Evolutionary conservation across 2,888 invertebrate genomes (phyloP).

Genomic region (Stenodera caucasica): DNA sequence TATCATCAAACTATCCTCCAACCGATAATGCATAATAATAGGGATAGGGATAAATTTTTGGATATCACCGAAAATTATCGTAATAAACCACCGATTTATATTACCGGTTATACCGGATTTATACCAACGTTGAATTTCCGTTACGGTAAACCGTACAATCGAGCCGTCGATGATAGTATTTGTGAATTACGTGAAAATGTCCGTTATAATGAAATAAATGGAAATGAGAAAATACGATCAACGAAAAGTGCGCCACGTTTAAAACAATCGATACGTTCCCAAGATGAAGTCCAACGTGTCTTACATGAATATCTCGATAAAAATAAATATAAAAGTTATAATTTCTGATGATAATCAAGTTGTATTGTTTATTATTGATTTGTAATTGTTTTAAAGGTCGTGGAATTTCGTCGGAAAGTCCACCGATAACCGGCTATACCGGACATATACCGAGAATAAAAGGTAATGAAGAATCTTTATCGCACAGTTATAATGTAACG

Average conservation of each 20-base stretch:
- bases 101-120: slow-evolving; percentile 71
- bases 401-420: slow-evolving; percentile 66
- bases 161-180: slow-evolving; percentile 64
- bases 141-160: slow-evolving; percentile 64
- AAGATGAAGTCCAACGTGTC: slow-evolving; percentile 60
- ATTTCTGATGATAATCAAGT: neutral
- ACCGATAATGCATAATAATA: slow-evolving; percentile 47
- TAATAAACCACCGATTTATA: slow-evolving; percentile 59
- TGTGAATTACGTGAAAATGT: slow-evolving; percentile 54
- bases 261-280: slow-evolving; percentile 60
- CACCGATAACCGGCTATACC: slow-evolving; percentile 73
- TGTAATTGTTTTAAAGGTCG: slow-evolving; percentile 60
- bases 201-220: slow-evolving; percentile 35
- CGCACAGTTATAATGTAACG: slow-evolving; percentile 68
- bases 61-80: slow-evolving; percentile 56
- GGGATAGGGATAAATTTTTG: slow-evolving; percentile 46
- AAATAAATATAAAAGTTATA: slow-evolving; percentile 55
- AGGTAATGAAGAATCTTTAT: slow-evolving; percentile 68
- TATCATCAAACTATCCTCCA: slow-evolving; percentile 50
- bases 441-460: slow-evolving; percentile 69
- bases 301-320: slow-evolving; percentile 60
- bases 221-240: slow-evolving; percentile 56
- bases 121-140: slow-evolving; percentile 71
- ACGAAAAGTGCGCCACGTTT: slow-evolving; percentile 63
- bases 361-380: neutral